Percentiles rank a stretch among this genome's conserved stretches.
These are phyloP conservation scores for Bombus waltoni DNA, from an alignment of 1,140 invertebrate species.

Conservation along the genomic window DNA sequence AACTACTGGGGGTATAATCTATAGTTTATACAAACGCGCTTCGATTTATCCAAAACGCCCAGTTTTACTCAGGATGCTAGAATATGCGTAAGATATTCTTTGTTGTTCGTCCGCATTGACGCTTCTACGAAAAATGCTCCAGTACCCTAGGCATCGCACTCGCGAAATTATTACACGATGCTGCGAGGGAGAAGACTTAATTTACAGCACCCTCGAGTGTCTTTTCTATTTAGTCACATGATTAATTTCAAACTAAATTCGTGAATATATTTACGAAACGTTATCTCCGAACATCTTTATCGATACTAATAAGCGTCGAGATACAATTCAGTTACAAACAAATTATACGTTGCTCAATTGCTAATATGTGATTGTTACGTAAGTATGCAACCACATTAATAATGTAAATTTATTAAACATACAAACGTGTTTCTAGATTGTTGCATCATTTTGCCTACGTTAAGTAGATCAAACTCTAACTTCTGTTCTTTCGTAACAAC, in stretches of 20 bases:
- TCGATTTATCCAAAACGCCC: no score
- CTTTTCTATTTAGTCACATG: no score
- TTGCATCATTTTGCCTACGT: background rate
- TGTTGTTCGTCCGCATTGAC: no score
- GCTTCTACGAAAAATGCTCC: no score
- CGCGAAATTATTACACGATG: no score
- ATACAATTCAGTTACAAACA: background rate
- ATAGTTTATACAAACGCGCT: no score
- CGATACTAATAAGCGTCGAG: background rate
- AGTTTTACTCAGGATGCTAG: no score
- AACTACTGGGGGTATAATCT: no score
- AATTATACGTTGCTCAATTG: background rate
- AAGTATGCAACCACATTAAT: background rate
- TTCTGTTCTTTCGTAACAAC: background rate
- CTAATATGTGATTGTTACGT: background rate
- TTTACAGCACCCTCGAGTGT: no score
- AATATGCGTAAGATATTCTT: no score
- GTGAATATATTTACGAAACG: slow-evolving; percentile 14
- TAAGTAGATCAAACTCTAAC: background rate
- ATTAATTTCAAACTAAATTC: slow-evolving; percentile 15
- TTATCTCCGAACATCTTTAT: background rate
- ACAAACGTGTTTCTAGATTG: background rate
- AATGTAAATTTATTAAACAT: background rate
- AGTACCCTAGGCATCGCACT: no score
- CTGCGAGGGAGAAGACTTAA: no score